Conservation (phyloP, 2,113 vertebrate species). For the Catharus minimus region DNA sequence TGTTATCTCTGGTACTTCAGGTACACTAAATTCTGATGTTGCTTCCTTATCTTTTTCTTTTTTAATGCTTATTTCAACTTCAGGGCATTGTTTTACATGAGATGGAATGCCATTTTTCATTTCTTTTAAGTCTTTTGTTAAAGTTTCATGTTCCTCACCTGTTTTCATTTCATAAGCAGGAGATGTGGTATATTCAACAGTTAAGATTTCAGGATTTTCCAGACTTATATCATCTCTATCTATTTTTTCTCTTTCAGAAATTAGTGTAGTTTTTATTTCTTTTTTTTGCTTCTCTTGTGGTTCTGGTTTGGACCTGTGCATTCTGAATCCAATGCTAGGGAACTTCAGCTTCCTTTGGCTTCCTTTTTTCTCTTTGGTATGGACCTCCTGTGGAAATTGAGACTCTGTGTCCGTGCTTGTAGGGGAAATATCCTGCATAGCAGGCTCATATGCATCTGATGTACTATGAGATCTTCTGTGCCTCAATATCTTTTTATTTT, state of each 20-base stretch:
- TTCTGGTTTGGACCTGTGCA: slow-evolving; percentile 58
- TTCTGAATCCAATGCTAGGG: slow-evolving; percentile 66
- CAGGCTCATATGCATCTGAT: slow-evolving; percentile 72
- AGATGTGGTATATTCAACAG: slow-evolving; percentile 21
- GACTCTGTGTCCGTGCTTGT: slow-evolving; percentile 71
- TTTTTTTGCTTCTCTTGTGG: slow-evolving; percentile 28
- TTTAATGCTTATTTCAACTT: slow-evolving; percentile 66
- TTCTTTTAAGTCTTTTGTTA: slow-evolving; percentile 8
- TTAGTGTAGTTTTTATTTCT: slow-evolving; percentile 35
- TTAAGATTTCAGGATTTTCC: neutral
- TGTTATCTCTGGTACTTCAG: neutral
- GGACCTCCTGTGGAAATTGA: slow-evolving; percentile 23
- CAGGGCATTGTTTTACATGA: slow-evolving; percentile 12
- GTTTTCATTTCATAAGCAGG: slow-evolving; percentile 1
- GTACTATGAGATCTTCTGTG: slow-evolving; percentile 78
- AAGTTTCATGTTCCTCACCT: neutral
- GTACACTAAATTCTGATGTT: neutral
- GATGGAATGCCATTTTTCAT: slow-evolving; percentile 15
- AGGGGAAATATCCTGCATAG: slow-evolving; percentile 51
- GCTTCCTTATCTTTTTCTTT: slow-evolving; percentile 30
- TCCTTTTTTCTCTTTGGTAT: neutral
- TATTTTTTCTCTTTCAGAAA: slow-evolving; percentile 32
- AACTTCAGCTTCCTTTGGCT: slow-evolving; percentile 55
- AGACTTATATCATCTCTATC: neutral
- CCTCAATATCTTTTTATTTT: slow-evolving; percentile 46